Base-by-base conservation (phyloP, 2,797 vertebrate species). In the Sorex maritimensis region DNA sequence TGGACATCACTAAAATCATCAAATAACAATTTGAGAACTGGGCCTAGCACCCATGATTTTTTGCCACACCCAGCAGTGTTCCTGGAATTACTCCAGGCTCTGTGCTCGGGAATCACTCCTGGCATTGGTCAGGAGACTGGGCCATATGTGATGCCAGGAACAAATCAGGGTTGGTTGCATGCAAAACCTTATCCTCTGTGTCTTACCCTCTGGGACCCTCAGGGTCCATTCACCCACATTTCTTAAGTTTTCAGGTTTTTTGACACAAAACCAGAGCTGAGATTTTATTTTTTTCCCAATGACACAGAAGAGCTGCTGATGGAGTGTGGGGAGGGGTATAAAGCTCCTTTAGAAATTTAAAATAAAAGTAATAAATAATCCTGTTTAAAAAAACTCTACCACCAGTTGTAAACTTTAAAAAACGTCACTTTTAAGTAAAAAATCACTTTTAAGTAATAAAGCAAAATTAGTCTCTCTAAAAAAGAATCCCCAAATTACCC, bases 371-470 rank as follows among this genome's bases (percentile, higher is more conserved):
- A 13, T 34, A 67, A 94, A 61, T 13, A 17, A 23, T 38, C 26
- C 72, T 15, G 85, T 7, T 26, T 85, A 92, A 90, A 90, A 5
- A 77, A 85, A 79, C 11, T n/a, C 34, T 34, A 46, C 77, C 71
- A 52, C 5, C 69, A 78, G 61, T 0, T 68, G 34, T 49, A 12
- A 30, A 91, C 82, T 71, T 90, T 84, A 80, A 92, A 6, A 81
- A 49, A 82, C 65, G 81, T 90, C 19, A 73, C 46, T 88, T 83
- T 87, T 38, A 75, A 26, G 41, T 12, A 34, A 65, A 86, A 95
- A 88, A 92, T 52, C 46, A 34, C 34, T 34, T 34, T 34, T 41
- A 61, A 12, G 30, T 11, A 74, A 41, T 71, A 67, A 78, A 71
- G 4, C 73, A 63, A 88, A 95, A 83, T 6, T 63, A 24, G 80